Conservation (phyloP, 2,113 vertebrate genomes). For the Varanus komodoensis region DNA sequence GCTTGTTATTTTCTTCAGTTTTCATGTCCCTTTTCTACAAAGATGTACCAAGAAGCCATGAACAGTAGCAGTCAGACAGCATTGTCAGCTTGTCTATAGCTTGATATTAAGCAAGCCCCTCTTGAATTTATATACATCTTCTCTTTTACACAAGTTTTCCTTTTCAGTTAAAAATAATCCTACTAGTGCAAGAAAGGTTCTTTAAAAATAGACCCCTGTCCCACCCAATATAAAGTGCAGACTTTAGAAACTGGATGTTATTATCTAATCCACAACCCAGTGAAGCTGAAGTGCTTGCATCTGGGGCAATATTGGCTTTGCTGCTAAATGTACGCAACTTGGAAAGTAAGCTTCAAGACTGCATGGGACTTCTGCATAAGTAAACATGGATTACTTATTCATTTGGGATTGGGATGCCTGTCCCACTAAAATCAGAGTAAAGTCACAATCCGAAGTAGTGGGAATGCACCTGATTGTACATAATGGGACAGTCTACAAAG, state of each 20-base stretch:
- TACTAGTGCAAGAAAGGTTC: slow-evolving; percentile 38
- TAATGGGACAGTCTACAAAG: not conserved
- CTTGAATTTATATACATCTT: not conserved
- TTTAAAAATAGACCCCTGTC: slow-evolving; percentile 1
- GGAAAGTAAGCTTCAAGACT: not conserved
- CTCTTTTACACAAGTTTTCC: not conserved
- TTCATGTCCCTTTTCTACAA: slow-evolving; percentile 38
- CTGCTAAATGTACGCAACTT: not conserved
- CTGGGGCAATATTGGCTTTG: not conserved
- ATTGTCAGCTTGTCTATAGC: not conserved
- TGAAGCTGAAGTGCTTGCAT: not conserved
- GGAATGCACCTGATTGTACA: not conserved
- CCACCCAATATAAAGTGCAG: slow-evolving; percentile 64
- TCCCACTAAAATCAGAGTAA: too few species aligned
- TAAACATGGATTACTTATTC: not conserved
- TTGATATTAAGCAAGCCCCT: slow-evolving; percentile 15
- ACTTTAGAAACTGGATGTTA: slow-evolving; percentile 28
- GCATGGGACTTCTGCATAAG: not conserved
- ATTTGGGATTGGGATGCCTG: not conserved
- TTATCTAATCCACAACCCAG: not conserved
- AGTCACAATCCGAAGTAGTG: not conserved
- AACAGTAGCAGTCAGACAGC: not conserved
- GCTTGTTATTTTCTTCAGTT: not conserved
- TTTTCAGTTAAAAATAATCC: slow-evolving; percentile 32
- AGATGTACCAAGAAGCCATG: not conserved